Evolutionary conservation across 2,797 vertebrate genomes (phyloP), one percentile per base, ranked within the genome.

Genomic region (Fundulus diaphanus): DNA sequence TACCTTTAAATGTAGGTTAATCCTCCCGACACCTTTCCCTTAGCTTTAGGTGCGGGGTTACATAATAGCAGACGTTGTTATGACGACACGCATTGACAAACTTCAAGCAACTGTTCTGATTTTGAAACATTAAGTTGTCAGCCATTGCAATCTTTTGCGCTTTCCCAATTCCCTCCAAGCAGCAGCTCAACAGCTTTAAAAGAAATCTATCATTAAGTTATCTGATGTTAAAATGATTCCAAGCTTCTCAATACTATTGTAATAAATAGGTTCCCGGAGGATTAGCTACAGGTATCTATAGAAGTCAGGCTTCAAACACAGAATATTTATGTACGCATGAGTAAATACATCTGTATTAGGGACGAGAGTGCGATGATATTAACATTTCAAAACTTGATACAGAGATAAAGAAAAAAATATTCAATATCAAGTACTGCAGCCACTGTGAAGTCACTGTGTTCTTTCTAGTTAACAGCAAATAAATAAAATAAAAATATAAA

Each of bases 1-100:
- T n/a, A n/a, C n/a, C n/a, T n/a, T n/a, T n/a, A n/a, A n/a, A n/a
- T n/a, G n/a, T n/a, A 13, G 29, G 15, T 20, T 49, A 56, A 76
- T 82, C 77, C 68, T 80, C 61, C 82, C 71, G 68, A 66, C 69
- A 59, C 65, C 42, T 71, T 61, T 68, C 61, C 48, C 71, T 40
- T 40, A 40, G 40, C 5, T 40, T 37, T 18, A 37, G 33, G 59
- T 70, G 35, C 24, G 16, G 13, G 35, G 35, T 65, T 65, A 40
- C 22, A 15, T 20, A 9, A 65, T 6, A 49, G 57, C 57, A 33
- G 44, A 68, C 20, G 12, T 35, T 46, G 48, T 69, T 48, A 51
- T 24, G 68, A 35, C 15, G 68, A 69, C 44, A 48, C 7, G 77
- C 70, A 48, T n/a, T 9, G 27, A 24, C 44, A 15, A 51, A 75